phyloP scores from a whole-genome alignment of 2,888 invertebrate species.

The Philonicus albiceps region DNA sequence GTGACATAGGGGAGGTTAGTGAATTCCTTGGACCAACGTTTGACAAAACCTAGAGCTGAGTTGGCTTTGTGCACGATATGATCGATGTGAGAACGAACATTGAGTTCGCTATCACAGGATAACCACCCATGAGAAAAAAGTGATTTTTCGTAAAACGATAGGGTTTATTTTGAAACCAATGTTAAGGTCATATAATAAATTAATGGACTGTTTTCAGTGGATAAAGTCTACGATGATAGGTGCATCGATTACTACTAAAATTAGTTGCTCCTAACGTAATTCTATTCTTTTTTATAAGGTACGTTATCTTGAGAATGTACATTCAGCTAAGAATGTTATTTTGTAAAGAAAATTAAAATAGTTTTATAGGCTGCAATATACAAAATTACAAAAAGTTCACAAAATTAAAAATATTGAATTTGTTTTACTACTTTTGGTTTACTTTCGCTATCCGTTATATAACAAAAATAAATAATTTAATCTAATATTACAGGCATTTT shows the following conservation, averaged over 20 bases:
- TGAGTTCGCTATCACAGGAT: too few relatives aligned
- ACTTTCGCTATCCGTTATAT: too few relatives aligned
- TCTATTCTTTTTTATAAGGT: neutral
- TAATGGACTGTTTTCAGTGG: conserved; percentile 69
- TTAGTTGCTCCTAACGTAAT: neutral
- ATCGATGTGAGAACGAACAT: too few relatives aligned
- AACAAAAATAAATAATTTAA: neutral
- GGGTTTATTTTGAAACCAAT: too few relatives aligned
- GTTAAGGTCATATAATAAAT: too few relatives aligned
- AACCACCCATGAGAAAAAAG: too few relatives aligned
- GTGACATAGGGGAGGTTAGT: too few relatives aligned
- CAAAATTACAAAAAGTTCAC: neutral
- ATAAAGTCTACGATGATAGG: conserved; percentile 64
- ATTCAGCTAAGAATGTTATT: neutral
- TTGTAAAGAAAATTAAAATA: neutral
- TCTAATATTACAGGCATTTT: conserved; percentile 72
- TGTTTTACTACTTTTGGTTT: neutral
- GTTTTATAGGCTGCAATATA: neutral
- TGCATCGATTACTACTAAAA: neutral
- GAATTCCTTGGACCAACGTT: too few relatives aligned
- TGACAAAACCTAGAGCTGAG: too few relatives aligned
- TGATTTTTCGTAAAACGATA: too few relatives aligned
- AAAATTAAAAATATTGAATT: neutral
- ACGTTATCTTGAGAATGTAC: neutral
- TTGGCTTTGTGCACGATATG: too few relatives aligned